Conservation (phyloP, 2,797 vertebrate genomes). For the Chloroceryle inda region DNA sequence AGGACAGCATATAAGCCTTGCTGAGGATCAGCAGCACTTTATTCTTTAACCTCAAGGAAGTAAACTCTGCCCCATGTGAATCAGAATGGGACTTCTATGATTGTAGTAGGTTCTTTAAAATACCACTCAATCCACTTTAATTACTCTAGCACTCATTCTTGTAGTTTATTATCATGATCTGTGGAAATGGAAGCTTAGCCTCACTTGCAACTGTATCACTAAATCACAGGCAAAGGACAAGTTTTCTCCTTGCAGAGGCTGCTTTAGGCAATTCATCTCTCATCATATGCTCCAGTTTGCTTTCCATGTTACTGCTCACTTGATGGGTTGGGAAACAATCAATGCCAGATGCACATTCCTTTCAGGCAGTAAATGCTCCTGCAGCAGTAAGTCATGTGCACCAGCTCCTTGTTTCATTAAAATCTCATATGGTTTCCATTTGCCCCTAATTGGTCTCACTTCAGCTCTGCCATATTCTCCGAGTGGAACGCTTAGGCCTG, state of each 20-base stretch:
- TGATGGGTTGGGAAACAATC: slow-evolving; percentile 49
- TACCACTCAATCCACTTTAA: not conserved
- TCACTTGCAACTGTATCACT: slow-evolving; percentile 13
- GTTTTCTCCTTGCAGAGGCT: slow-evolving; percentile 23
- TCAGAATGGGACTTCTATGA: not conserved
- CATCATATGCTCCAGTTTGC: slow-evolving; percentile 55
- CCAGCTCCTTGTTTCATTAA: slow-evolving; percentile 63
- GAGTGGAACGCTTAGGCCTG: slow-evolving; percentile 28
- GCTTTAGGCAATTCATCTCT: slow-evolving; percentile 36
- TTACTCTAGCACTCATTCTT: not conserved
- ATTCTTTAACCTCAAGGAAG: not conserved
- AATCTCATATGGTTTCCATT: slow-evolving; percentile 71
- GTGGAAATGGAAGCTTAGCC: slow-evolving; percentile 2
- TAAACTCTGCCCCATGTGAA: not conserved
- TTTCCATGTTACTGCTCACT: slow-evolving; percentile 48
- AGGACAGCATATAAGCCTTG: not conserved
- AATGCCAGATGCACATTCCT: slow-evolving; percentile 61
- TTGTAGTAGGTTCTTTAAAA: not conserved
- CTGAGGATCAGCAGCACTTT: not conserved
- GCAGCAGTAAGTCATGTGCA: slow-evolving; percentile 33
- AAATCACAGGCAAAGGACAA: slow-evolving; percentile 3
- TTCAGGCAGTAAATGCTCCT: slow-evolving; percentile 66
- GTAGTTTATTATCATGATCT: not conserved
- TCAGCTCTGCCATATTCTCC: slow-evolving; percentile 46
- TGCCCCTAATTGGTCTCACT: slow-evolving; percentile 62